Percentiles rank a stretch among this genome's conserved stretches.
Evolutionary conservation across 2,113 vertebrate species (phyloP).

Genomic region (Pterocles gutturalis): DNA sequence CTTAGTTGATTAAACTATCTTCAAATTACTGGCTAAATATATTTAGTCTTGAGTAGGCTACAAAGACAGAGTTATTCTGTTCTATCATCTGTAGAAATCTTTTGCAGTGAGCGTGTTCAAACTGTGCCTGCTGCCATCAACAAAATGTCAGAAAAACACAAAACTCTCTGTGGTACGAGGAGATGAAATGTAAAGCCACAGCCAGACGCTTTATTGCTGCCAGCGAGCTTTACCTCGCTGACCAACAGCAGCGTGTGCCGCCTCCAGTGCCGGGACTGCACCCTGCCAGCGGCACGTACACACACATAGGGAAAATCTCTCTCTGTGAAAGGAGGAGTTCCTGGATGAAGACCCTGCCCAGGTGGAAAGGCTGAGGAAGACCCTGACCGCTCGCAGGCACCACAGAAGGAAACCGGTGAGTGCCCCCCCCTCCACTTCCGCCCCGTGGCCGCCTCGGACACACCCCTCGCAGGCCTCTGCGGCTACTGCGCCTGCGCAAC

Average conservation of each 20-base stretch:
- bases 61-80: neutral
- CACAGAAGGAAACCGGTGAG: constrained; percentile 76
- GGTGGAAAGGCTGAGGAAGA: constrained; percentile 68
- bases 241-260: accelerated
- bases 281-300: accelerated
- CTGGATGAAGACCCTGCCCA: constrained; percentile 56
- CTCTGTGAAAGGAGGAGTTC: constrained; percentile 71
- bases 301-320: accelerated
- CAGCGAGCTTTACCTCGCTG: neutral
- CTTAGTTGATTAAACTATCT: neutral
- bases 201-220: neutral
- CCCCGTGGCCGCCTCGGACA: too few relatives aligned
- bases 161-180: accelerated
- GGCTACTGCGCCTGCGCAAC: neutral
- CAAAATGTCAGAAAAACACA: neutral
- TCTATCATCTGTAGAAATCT: neutral
- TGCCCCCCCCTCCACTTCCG: accelerated
- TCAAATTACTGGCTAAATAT: neutral
- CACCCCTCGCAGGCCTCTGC: too few relatives aligned
- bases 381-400: constrained; percentile 65
- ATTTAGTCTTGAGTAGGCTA: neutral
- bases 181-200: accelerated
- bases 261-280: accelerated
- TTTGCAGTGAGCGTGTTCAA: accelerated
- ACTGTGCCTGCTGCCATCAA: neutral